Conservation (phyloP, 1,140 invertebrate genomes). For the Saccostrea echinata region DNA sequence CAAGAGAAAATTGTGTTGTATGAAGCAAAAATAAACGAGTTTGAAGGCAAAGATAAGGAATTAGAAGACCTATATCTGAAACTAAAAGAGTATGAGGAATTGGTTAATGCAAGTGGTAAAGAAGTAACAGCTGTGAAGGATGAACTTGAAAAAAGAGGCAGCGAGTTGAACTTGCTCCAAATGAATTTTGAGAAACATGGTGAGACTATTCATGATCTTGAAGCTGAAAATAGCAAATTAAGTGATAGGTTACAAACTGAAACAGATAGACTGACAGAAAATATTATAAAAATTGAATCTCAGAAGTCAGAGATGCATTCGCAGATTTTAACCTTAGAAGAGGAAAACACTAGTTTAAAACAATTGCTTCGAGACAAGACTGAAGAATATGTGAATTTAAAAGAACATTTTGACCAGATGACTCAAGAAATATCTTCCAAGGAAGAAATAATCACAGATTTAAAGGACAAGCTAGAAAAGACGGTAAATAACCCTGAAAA, state of each 20-base stretch:
- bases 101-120: background rate
- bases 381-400: background rate
- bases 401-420: background rate
- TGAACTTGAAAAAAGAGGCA: background rate
- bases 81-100: background rate
- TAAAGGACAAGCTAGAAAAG: background rate
- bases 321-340: slow-evolving; percentile 27
- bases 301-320: slow-evolving; percentile 32
- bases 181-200: background rate
- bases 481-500: background rate
- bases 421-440: background rate
- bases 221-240: slow-evolving; percentile 46
- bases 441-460: slow-evolving; percentile 36
- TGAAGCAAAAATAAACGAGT: background rate
- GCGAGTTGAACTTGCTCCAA: background rate
- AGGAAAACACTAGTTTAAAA: background rate
- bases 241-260: background rate
- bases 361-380: background rate
- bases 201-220: slow-evolving; percentile 21
- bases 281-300: background rate
- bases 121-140: background rate
- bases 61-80: background rate
- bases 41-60: background rate
- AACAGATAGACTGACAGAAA: background rate
- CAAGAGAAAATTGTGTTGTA: background rate